phyloP scores from a whole-genome alignment of 2,113 vertebrate genomes.

The Ellobius talpinus region DNA sequence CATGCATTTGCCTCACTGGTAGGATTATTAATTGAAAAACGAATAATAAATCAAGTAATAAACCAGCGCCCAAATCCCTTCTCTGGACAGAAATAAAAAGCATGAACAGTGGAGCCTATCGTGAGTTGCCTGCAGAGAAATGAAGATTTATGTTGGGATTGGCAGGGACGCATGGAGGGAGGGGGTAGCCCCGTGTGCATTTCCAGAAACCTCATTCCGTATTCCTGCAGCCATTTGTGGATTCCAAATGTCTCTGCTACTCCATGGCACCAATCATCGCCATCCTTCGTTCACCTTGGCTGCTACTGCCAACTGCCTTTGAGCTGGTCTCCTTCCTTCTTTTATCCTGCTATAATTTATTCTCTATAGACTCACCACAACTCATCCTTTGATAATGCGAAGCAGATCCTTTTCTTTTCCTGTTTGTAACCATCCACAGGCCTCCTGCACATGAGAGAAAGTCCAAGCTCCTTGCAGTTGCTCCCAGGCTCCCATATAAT shows the following conservation, averaged over 20 bases:
- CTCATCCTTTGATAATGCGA: neutral
- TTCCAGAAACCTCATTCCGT: neutral
- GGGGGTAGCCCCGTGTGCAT: neutral
- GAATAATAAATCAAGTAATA: neutral
- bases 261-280: neutral
- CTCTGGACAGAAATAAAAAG: neutral
- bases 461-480: neutral
- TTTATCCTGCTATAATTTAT: neutral
- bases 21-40: conserved; percentile 25
- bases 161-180: fast-evolving
- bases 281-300: neutral
- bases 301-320: neutral
- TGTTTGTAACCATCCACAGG: neutral
- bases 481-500: neutral
- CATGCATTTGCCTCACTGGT: neutral
- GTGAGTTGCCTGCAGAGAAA: neutral
- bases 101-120: neutral
- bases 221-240: neutral
- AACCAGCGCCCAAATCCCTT: neutral
- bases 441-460: neutral
- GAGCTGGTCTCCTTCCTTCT: neutral
- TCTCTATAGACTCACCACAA: neutral
- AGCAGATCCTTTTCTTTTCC: neutral
- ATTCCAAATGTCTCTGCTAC: neutral
- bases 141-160: neutral